A percentile compares a stretch with the other conserved stretches of the same genome.
Evolutionary conservation across 2,797 vertebrate genomes (phyloP).

Genomic region (Coranthus polyacanthus): DNA sequence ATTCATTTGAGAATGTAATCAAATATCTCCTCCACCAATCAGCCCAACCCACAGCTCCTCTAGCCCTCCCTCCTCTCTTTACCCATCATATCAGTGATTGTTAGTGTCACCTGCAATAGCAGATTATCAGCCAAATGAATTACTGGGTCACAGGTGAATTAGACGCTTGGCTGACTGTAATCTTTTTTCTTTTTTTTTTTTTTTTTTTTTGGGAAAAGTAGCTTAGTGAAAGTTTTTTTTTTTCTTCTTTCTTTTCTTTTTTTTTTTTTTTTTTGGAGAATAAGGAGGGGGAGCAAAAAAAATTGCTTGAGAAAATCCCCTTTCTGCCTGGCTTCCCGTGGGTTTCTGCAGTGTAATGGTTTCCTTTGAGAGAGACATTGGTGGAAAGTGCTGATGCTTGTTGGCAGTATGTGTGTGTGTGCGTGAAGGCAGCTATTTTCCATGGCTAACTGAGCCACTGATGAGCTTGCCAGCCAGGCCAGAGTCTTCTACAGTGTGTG

Average conservation of each 20-base stretch:
- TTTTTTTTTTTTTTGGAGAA: constrained; percentile 17
- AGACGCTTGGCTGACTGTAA: constrained; percentile 72
- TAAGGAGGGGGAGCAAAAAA: constrained; percentile 2
- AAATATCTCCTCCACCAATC: constrained; percentile 70
- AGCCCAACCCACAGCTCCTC: constrained; percentile 31
- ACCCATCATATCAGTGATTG: constrained; percentile 68
- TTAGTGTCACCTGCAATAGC: constrained; percentile 76
- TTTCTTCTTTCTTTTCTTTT: constrained; percentile 20
- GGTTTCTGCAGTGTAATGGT: constrained; percentile 79
- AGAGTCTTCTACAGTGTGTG: constrained; percentile 33
- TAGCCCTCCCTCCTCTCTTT: constrained; percentile 19
- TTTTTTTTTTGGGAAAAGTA: constrained; percentile 59
- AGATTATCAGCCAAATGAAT: constrained; percentile 82
- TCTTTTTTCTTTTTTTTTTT: constrained; percentile 58
- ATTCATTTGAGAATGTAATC: constrained; percentile 82
- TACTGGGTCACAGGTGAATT: constrained; percentile 81
- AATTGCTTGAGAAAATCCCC: constrained; percentile 75
- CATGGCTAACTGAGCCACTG: constrained; percentile 71
- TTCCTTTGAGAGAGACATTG: constrained; percentile 77
- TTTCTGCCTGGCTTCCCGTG: constrained; percentile 68
- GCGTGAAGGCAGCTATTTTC: constrained; percentile 68
- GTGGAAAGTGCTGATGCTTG: constrained; percentile 80
- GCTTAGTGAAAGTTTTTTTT: constrained; percentile 66
- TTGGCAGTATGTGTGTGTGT: constrained; percentile 54
- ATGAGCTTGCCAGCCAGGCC: constrained; percentile 63